Evolutionary conservation across 2,888 invertebrate species (phyloP), one percentile per base, ranked within the genome.

Genomic region (Anthrax anthrax): DNA sequence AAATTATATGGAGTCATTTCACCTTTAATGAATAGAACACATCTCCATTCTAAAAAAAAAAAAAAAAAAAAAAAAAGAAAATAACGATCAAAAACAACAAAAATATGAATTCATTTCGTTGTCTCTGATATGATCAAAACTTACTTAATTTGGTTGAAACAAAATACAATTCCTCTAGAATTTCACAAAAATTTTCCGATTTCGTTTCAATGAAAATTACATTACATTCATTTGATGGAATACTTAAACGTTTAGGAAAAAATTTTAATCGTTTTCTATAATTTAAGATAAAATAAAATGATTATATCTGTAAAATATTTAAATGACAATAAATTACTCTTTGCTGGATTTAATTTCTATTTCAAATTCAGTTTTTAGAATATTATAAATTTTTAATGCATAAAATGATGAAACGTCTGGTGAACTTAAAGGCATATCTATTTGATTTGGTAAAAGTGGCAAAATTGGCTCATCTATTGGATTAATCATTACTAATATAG

Each of bases 331-430:
- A 1, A 32, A 32, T 12, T 32, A 12, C 13, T 9, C 3, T 12
- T 32, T 32, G 3, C 12, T 32, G 12, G 12, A 12, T 12, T 12
- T 32, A 32, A 32, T 32, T 12, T 32, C 4, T 12, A 32, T 32
- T 12, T 32, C 29, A 32, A 8, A 32, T 12, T 32, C 3, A 9
- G 17, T 17, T 17, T 17, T n/a, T 10, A 36, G 5, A 17, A 44
- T 34, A 39, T 49, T 49, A 37, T 27, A 42, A 18, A 49, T 37
- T n/a, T 16, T 37, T 39, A 47, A 44, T 4, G 18, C 18, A 39
- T 47, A 49, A 17, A 44, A 47, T 13, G 39, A 39, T 1, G 27
- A 29, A 12, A 49, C 18, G 8, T 42, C 34, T 29, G 44, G 36
- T 13, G 47, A 42, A 16, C 44, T 42, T 16, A 29, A n/a, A 9